These are phyloP conservation scores for Myrmecophaga tridactyla DNA, from an alignment of 2,113 vertebrate species.

Conservation along the genomic window DNA sequence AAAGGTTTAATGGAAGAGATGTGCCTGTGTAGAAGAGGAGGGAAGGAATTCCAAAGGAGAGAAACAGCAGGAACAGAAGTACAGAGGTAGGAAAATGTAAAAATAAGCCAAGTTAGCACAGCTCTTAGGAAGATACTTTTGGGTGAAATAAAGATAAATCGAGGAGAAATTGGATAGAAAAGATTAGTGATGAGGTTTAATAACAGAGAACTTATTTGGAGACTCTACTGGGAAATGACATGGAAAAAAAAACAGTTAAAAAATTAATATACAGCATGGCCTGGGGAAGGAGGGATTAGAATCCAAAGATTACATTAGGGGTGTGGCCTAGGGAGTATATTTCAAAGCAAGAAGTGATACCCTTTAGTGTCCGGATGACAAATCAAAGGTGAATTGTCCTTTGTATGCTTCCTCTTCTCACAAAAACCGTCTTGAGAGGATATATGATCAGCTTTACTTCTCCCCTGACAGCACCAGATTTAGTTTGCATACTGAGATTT, in stretches of 20 bases:
- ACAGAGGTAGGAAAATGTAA: not conserved
- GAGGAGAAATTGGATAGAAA: not conserved
- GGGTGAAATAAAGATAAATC: not conserved
- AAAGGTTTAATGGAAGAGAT: not conserved
- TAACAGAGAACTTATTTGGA: not conserved
- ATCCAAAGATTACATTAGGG: not conserved
- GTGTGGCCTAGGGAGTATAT: not conserved
- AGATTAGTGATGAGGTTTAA: not conserved
- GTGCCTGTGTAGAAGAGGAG: not conserved
- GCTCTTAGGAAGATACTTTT: not conserved
- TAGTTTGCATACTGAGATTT: slow-evolving; percentile 18
- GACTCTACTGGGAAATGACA: not conserved
- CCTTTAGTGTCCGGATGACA: not conserved
- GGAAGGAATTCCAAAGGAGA: not conserved
- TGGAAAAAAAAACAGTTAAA: not conserved
- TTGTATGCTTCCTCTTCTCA: not conserved
- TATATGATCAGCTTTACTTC: not conserved
- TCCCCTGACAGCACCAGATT: not conserved
- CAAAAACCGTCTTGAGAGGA: not conserved
- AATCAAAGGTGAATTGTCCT: not conserved
- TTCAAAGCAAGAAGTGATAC: not conserved
- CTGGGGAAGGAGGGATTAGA: not conserved
- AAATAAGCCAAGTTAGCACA: not conserved
- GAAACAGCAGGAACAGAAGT: not conserved
- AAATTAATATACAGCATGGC: not conserved